Conservation (phyloP, 1,140 invertebrate species). For the Rhizoglyphus robini region DNA sequence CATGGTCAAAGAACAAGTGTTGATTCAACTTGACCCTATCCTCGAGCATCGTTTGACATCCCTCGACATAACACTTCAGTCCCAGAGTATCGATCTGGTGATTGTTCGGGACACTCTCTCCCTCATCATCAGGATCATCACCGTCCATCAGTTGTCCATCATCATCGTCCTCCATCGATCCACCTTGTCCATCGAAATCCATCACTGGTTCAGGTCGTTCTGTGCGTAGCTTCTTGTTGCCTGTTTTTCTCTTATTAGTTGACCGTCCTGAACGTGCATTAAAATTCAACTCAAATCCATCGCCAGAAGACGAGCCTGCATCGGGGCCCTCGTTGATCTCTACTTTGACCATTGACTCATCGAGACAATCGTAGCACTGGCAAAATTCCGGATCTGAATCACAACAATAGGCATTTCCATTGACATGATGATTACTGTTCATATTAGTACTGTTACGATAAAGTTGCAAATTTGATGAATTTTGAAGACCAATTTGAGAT, state of each 20-base stretch:
- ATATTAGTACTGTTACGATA: too few relatives aligned
- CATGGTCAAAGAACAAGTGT: conserved; percentile 1
- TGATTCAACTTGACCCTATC: neutral
- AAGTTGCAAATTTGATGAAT: too few relatives aligned
- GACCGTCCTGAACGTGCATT: neutral
- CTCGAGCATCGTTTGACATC: neutral
- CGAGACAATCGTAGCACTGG: neutral
- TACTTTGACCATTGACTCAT: conserved; percentile 9
- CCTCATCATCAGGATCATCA: neutral
- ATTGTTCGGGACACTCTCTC: neutral
- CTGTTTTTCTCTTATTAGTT: neutral
- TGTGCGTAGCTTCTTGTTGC: neutral
- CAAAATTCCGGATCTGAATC: neutral
- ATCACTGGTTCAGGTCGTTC: neutral
- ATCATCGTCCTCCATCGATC: neutral
- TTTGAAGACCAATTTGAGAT: too few relatives aligned
- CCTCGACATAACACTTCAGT: neutral
- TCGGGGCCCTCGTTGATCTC: conserved; percentile 1
- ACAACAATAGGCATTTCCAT: neutral
- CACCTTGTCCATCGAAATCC: neutral
- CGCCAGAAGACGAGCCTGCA: too few relatives aligned
- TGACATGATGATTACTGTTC: too few relatives aligned
- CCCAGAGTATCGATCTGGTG: neutral
- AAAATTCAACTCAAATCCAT: neutral
- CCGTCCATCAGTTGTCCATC: too few relatives aligned